phyloP scores from a whole-genome alignment of 2,113 vertebrate genomes.

The Cariama cristata region DNA sequence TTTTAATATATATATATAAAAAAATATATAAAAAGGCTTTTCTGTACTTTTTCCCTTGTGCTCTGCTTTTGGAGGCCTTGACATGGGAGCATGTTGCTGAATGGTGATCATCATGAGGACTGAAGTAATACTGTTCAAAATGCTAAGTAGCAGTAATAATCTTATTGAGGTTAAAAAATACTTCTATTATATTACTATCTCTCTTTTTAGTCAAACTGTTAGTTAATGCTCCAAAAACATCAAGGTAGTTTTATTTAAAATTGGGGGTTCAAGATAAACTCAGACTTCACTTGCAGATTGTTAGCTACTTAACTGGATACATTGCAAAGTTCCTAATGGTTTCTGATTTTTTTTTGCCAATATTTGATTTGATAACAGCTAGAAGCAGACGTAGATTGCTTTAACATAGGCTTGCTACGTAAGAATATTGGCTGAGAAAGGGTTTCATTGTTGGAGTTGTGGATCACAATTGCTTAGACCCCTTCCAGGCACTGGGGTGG shows the following conservation, averaged over 20 bases:
- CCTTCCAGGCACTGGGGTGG: not conserved
- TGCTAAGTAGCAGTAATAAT: not conserved
- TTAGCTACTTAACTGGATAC: not conserved
- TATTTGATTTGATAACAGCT: not conserved
- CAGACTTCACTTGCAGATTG: not conserved
- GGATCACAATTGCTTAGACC: not conserved
- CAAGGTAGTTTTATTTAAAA: not conserved
- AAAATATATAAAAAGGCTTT: not conserved
- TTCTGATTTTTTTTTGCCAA: not conserved
- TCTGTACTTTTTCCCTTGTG: not conserved
- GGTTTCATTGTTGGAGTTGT: not conserved
- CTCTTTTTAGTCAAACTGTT: too few species aligned
- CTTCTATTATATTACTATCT: not conserved
- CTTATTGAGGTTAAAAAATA: not conserved
- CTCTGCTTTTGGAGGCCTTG: not conserved
- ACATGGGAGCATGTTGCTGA: not conserved
- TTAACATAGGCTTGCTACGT: not conserved
- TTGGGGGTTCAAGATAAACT: not conserved
- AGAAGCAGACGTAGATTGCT: not conserved
- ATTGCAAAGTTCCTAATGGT: not conserved
- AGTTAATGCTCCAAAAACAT: too few species aligned
- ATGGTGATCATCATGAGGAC: not conserved
- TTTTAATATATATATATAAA: too few species aligned
- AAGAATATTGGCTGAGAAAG: not conserved
- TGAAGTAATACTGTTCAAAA: not conserved